These are phyloP conservation scores for Pygmarrhopalites habei DNA, from an alignment of 1,140 invertebrate species.

Conservation along the genomic window DNA sequence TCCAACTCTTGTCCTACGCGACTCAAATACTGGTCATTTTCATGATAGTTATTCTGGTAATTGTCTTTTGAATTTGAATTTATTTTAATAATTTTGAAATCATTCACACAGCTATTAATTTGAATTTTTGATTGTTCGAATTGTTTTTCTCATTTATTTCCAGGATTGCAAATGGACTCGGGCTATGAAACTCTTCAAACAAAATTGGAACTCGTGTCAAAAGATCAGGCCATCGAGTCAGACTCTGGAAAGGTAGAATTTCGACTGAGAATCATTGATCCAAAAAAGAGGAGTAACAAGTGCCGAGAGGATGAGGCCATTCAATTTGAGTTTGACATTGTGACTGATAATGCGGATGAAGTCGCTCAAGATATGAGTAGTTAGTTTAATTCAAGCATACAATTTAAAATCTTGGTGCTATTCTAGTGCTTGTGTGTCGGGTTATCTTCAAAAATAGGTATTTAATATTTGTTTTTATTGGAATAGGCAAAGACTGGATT, in stretches of 20 bases:
- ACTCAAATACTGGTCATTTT: neutral
- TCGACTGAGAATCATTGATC: slow-evolving; percentile 86
- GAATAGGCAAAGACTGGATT: slow-evolving; percentile 69
- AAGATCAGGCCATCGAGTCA: slow-evolving; percentile 56
- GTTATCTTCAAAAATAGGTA: too few relatives aligned
- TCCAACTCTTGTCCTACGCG: slow-evolving; percentile 1
- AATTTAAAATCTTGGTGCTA: too few relatives aligned
- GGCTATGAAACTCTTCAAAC: slow-evolving; percentile 40
- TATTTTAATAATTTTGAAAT: too few relatives aligned
- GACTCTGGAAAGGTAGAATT: slow-evolving; percentile 68
- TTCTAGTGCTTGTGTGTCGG: too few relatives aligned
- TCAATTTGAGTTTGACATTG: slow-evolving; percentile 96
- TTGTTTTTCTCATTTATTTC: too few relatives aligned
- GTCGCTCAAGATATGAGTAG: slow-evolving; percentile 89
- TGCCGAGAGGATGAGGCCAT: slow-evolving; percentile 99
- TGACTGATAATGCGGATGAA: slow-evolving; percentile 85
- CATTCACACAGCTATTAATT: too few relatives aligned
- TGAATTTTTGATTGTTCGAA: too few relatives aligned
- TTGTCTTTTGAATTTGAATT: too few relatives aligned
- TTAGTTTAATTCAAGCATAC: too few relatives aligned
- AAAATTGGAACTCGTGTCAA: slow-evolving; percentile 83
- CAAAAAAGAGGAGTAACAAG: slow-evolving; percentile 88
- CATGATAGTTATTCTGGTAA: too few relatives aligned
- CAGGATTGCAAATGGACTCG: slow-evolving; percentile 38
- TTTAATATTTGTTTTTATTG: neutral